Evolutionary conservation across 2,888 invertebrate genomes (phyloP).

Genomic region (Drosophila greeni): DNA sequence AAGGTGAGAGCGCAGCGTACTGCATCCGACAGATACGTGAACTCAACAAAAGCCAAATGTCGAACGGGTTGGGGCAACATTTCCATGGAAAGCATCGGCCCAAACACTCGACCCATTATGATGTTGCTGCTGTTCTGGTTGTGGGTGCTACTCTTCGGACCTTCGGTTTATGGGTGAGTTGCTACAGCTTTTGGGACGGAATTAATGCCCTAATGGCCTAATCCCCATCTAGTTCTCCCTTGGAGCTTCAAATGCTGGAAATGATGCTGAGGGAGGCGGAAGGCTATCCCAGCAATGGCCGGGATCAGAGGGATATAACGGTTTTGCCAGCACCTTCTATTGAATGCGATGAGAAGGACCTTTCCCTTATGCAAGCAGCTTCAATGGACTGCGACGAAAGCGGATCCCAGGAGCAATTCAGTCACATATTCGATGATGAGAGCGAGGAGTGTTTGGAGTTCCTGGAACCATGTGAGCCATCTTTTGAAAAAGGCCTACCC

Average conservation of each 20-base stretch:
- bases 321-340: constrained; percentile 44
- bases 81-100: constrained; percentile 65
- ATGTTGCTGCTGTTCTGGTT: constrained; percentile 35
- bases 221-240: constrained; percentile 43
- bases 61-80: constrained; percentile 54
- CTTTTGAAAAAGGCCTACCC: constrained; percentile 28
- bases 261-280: constrained; percentile 56
- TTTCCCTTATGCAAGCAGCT: constrained; percentile 1
- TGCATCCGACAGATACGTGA: constrained; percentile 66
- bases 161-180: constrained; percentile 48
- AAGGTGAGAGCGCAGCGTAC: constrained; percentile 56
- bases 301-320: constrained; percentile 34
- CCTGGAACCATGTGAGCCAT: constrained; percentile 28
- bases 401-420: constrained; percentile 42
- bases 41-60: constrained; percentile 66
- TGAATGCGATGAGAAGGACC: constrained; percentile 52
- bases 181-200: background rate
- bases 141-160: constrained; percentile 35
- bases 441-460: constrained; percentile 55
- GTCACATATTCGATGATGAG: constrained; percentile 31
- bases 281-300: constrained; percentile 21
- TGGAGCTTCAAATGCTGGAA: constrained; percentile 58
- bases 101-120: constrained; percentile 47
- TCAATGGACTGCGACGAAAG: constrained; percentile 62
- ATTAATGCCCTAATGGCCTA: background rate